A percentile compares a stretch with the other conserved stretches of the same genome.
Evolutionary conservation across 35 echinoderm and acorn worm genomes (phyloP).

Genomic region (Lytechinus pictus): DNA sequence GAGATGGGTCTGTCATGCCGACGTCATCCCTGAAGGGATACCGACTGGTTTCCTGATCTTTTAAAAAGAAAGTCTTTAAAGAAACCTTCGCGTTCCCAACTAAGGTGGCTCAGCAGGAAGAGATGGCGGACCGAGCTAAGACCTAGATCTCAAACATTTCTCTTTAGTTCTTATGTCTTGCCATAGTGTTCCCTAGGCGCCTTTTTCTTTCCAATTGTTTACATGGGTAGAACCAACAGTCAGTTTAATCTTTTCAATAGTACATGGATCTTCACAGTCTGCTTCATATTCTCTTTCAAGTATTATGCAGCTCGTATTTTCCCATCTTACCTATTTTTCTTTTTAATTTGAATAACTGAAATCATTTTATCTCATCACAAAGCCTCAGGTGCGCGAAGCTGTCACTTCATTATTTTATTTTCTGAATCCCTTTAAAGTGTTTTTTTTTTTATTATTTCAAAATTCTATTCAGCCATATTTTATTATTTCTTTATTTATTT

Average conservation of each 20-base stretch:
- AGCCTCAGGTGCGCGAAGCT: no score
- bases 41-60: not conserved
- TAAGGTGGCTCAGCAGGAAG: not conserved
- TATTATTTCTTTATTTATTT: no score
- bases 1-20: not conserved
- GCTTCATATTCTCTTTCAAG: not conserved
- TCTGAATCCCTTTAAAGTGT: not conserved
- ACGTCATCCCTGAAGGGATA: not conserved
- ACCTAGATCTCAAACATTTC: not conserved
- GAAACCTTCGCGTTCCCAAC: not conserved
- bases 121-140: not conserved
- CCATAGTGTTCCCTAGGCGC: not conserved
- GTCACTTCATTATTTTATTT: not conserved
- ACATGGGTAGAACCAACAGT: not conserved
- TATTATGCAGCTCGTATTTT: no score
- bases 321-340: no score
- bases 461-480: not conserved
- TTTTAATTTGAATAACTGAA: no score
- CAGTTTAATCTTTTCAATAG: not conserved
- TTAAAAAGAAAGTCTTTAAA: not conserved
- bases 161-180: not conserved
- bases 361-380: no score
- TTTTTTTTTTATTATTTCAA: not conserved
- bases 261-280: not conserved
- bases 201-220: not conserved